Conservation (phyloP, 2,113 vertebrate genomes). For the Promerops cafer region DNA sequence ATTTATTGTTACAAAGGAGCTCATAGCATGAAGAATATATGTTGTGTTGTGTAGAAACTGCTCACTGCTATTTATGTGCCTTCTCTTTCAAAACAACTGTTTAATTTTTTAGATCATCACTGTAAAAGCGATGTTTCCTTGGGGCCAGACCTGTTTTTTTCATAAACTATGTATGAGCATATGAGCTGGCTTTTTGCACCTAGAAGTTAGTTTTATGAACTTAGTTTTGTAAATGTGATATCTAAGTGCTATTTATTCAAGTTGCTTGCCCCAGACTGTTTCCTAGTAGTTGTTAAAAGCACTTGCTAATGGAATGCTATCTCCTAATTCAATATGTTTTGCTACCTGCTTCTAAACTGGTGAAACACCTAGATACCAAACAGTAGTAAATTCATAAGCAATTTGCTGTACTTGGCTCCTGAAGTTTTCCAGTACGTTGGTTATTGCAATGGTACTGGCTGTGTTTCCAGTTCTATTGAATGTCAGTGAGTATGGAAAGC, state of each 20-base stretch:
- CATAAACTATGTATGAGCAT: neutral
- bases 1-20: neutral
- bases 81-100: neutral
- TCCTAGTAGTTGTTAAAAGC: neutral
- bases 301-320: neutral
- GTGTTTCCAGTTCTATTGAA: neutral
- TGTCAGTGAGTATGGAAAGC: neutral
- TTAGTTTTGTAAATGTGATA: neutral
- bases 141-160: neutral
- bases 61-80: neutral
- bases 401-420: neutral
- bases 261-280: neutral
- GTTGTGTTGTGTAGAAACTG: neutral
- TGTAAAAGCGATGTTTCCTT: neutral
- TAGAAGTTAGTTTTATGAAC: neutral
- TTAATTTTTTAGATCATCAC: neutral
- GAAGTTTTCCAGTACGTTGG: neutral
- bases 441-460: neutral
- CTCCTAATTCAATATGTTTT: neutral
- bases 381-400: neutral
- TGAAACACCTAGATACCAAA: neutral
- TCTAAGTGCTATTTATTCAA: neutral
- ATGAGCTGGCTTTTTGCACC: neutral
- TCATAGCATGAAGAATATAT: neutral
- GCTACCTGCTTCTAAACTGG: neutral